Conservation (phyloP, 1,140 invertebrate genomes). For the Aphelenchoides besseyi region DNA sequence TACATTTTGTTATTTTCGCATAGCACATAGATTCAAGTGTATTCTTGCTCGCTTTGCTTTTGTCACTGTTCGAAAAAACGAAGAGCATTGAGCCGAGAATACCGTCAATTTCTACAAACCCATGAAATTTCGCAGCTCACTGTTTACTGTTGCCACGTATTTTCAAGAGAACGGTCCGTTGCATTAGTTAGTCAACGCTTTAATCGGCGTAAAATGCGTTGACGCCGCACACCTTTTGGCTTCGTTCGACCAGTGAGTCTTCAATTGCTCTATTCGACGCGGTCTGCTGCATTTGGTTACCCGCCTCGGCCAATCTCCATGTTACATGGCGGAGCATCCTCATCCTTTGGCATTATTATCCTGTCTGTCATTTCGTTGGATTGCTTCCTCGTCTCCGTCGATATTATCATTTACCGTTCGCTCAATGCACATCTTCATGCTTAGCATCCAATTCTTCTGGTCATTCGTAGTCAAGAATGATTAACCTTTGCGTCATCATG, state of each 20-base stretch:
- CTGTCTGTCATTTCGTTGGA: neutral
- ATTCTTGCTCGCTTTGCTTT: neutral
- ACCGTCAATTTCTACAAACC: neutral
- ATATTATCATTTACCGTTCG: neutral
- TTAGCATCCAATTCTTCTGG: neutral
- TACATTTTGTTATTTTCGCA: neutral
- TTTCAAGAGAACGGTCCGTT: neutral
- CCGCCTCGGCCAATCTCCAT: neutral
- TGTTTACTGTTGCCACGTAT: neutral
- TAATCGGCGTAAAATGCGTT: constrained; percentile 1
- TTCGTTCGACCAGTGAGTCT: neutral
- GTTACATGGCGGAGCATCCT: neutral
- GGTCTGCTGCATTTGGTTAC: neutral
- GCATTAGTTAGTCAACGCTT: neutral
- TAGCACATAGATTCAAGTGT: neutral
- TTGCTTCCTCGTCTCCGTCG: neutral
- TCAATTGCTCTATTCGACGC: neutral
- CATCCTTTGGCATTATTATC: neutral
- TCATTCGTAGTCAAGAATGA: neutral
- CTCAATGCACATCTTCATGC: neutral
- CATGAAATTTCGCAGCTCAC: neutral
- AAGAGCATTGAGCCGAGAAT: constrained; percentile 5
- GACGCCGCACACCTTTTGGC: neutral
- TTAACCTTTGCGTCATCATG: neutral
- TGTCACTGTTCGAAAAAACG: neutral